Base-by-base conservation (phyloP, 1,140 invertebrate species). In the Diabrotica undecimpunctata region DNA sequence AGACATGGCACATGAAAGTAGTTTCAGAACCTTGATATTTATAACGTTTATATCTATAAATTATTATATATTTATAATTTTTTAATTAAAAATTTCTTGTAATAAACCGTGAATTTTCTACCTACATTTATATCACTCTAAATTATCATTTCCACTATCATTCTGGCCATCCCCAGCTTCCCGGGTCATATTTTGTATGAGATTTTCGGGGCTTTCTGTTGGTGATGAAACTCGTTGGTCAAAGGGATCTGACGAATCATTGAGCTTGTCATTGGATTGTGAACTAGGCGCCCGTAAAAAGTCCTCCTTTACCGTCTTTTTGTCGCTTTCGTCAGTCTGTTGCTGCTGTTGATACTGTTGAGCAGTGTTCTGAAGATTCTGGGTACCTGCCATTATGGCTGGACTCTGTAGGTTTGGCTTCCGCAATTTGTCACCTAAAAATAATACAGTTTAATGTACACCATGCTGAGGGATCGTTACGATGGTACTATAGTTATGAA, bases 131-230 rank as follows among this genome's bases (percentile, higher is more conserved):
- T 72, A 74, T 76, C 75, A 76, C 74, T 76, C 71, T 1, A 65
- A 67, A 14, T 46, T 66, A 52, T 75, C 71, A 58, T 61, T 71
- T 62, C 79, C 80, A 50, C 78, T 81, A 62, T 83, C 82, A 38
- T 82, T 83, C 71, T 84, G 82, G 9, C 83, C 83, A 50, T 85
- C 84, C 6, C 83, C 84, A 69, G 84, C 82, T 65, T 85, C 84
- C 7, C 83, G 78, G 35, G 82, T 83, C 83, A 85, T 85, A 52
- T 83, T 83, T 68, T 85, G 81, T 35, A 85, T 85, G 70, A 71
- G 61, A 61, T 66, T 69, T 11, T 72, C 71, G 1, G 65, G 62
- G n/a, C 66, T 61, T 39, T 66, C 62, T 41, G 61, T 57, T 0
- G 69, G 67, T 5, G 70, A 62, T 10, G 60, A 54, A 57, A 61